A percentile compares a stretch with the other conserved stretches of the same genome.
Evolutionary conservation across 2,888 invertebrate species (phyloP).

Genomic region (Pyrocoelia pectoralis): DNA sequence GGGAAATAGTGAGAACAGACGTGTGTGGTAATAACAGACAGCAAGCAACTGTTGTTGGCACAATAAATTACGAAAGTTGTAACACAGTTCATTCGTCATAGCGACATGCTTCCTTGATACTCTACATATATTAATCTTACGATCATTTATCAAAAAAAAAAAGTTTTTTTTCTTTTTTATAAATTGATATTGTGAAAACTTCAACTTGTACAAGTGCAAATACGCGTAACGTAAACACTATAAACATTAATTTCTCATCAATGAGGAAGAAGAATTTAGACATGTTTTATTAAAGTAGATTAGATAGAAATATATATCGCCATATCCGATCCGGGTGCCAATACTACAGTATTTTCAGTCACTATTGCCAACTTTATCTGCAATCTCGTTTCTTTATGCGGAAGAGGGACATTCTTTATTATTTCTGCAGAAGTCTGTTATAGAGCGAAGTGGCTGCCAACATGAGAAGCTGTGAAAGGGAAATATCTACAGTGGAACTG

Average conservation of each 20-base stretch:
- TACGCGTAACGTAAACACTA: not conserved
- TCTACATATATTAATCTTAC: constrained; percentile 32
- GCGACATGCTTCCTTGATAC: constrained; percentile 32
- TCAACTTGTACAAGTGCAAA: not conserved
- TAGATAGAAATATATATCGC: constrained; percentile 48
- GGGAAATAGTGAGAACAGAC: constrained; percentile 7
- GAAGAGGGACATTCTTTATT: constrained; percentile 51
- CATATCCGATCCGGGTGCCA: constrained; percentile 50
- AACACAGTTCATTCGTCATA: constrained; percentile 34
- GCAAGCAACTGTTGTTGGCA: constrained; percentile 32
- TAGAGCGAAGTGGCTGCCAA: constrained; percentile 49
- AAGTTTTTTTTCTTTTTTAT: constrained; percentile 8
- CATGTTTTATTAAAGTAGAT: constrained; percentile 49
- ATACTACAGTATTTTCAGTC: constrained; percentile 51
- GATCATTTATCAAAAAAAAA: constrained; percentile 32
- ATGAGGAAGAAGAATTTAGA: constrained; percentile 30
- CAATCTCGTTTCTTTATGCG: constrained; percentile 41
- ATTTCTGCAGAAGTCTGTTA: constrained; percentile 47
- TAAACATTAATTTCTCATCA: not conserved
- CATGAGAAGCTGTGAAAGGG: constrained; percentile 21
- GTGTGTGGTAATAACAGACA: constrained; percentile 29
- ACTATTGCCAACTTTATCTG: constrained; percentile 45
- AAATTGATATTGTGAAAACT: not conserved
- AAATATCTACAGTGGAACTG: not conserved
- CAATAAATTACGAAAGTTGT: constrained; percentile 36